phyloP scores from a whole-genome alignment of 2,888 invertebrate species.

The Pediacus dermestoides region DNA sequence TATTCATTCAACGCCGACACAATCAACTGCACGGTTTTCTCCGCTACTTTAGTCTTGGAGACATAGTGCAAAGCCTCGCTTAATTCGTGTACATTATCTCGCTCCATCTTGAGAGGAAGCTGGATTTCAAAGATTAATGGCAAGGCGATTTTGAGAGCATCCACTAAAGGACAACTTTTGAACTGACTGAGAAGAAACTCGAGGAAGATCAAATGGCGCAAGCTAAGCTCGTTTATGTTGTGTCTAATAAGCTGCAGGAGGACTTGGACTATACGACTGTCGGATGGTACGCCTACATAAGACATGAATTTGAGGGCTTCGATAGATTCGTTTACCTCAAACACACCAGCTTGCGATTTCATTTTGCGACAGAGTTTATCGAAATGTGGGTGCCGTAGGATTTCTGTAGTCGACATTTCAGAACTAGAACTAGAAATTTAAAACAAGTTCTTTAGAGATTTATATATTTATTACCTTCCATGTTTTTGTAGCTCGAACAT shows the following conservation, averaged over 20 bases:
- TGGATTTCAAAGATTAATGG: conserved; percentile 66
- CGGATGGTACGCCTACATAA: conserved; percentile 56
- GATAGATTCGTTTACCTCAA: conserved; percentile 55
- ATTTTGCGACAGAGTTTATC: conserved; percentile 57
- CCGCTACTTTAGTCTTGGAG: conserved; percentile 52
- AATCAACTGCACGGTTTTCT: conserved; percentile 54
- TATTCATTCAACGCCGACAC: conserved; percentile 53
- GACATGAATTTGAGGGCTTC: conserved; percentile 59
- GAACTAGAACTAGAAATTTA: conserved; percentile 38
- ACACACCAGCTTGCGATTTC: conserved; percentile 53
- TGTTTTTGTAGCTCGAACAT: conserved; percentile 57
- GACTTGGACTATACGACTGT: conserved; percentile 59
- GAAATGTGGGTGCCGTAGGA: conserved; percentile 57
- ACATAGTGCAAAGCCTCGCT: conserved; percentile 56
- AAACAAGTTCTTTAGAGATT: conserved; percentile 9
- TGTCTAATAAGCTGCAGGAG: conserved; percentile 61
- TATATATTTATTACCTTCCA: conserved; percentile 43
- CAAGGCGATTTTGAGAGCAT: conserved; percentile 62
- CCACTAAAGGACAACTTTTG: conserved; percentile 55
- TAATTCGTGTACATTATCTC: conserved; percentile 52
- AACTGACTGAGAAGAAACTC: conserved; percentile 57
- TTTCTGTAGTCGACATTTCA: conserved; percentile 44
- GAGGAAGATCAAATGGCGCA: conserved; percentile 61
- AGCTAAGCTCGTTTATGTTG: conserved; percentile 58
- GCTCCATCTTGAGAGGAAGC: conserved; percentile 57